phyloP scores from a whole-genome alignment of 2,113 vertebrate genomes.

The Pterocles orientalis region DNA sequence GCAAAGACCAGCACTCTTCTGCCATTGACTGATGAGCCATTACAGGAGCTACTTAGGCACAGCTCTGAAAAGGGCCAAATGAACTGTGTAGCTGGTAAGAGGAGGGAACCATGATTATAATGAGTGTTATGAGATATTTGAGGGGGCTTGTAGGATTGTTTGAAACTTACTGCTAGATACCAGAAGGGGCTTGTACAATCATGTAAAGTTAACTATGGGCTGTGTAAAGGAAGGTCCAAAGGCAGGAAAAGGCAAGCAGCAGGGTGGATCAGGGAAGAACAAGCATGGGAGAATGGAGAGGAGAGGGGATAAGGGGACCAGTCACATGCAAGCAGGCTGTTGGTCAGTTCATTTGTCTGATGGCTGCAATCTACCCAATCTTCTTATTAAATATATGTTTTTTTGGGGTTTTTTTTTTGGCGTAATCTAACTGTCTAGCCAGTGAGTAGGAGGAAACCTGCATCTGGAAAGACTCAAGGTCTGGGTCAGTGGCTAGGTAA shows the following conservation, averaged over 20 bases:
- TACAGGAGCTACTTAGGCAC: neutral
- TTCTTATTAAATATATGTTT: too few species aligned
- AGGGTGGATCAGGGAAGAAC: neutral
- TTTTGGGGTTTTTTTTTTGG: neutral
- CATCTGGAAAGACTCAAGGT: neutral
- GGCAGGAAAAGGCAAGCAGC: neutral
- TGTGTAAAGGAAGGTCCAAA: neutral
- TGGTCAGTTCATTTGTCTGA: neutral
- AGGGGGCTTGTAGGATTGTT: neutral
- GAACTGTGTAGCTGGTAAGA: neutral
- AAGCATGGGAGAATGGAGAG: neutral
- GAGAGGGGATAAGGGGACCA: neutral
- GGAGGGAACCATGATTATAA: neutral
- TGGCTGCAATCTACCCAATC: fast-evolving
- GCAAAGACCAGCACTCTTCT: neutral
- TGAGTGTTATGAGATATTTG: neutral
- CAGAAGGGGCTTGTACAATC: neutral
- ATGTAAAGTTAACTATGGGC: neutral
- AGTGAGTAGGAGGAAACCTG: neutral
- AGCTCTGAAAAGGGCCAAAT: neutral
- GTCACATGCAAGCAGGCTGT: neutral
- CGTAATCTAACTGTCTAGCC: neutral
- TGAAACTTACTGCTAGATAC: neutral
- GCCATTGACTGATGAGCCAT: neutral
- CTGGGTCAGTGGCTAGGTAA: neutral